Base-by-base conservation (phyloP, 2,113 vertebrate genomes). In the Gadus chalcogrammus region DNA sequence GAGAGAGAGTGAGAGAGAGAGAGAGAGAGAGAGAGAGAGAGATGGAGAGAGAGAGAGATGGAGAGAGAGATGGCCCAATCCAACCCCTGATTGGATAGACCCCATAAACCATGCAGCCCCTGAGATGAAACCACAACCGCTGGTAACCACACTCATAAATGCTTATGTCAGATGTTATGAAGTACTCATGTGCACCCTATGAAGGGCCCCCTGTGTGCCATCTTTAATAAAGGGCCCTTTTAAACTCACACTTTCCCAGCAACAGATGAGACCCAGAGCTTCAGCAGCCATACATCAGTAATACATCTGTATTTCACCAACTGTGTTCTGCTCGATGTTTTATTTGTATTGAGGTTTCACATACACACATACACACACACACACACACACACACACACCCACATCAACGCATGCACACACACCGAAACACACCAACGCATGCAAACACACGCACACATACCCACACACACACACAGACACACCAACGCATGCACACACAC, bases 161-260 rank as follows among this genome's bases (percentile, higher is more conserved):
- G 86, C 82, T 87, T 81, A 87, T 87, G 84, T 87, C 85, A 85
- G 72, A 88, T 87, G 82, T 87, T 85, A 84, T 84, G 77, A 86
- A 86, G 81, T 84, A 76, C 76, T 71, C 69, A 80, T 74, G 76
- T 82, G 72, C 79, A 72, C 79, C 79, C 84, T 72, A 85, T 88
- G 79, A 87, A 89, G 86, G 42, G 86, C 80, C 81, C 80, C 79
- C 81, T 84, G 81, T 88, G 83, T 89, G 77, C 85, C 85, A 83
- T 87, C 77, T 79, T 65, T 79, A 87, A 83, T 84, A 85, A 89
- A 88, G 86, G 70, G 65, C 80, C 64, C 75, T 87, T 87, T 84
- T 83, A 81, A 82, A 75, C 77, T 67, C 75, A 80, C 24, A 28
- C 28, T 65, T 48, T 83, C 75, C 82, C 81, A 76, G 76, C 62